A percentile compares a stretch with the other conserved stretches of the same genome.
Conservation (phyloP, 2,888 invertebrate species). For the Rhorus exstirpatorius region DNA sequence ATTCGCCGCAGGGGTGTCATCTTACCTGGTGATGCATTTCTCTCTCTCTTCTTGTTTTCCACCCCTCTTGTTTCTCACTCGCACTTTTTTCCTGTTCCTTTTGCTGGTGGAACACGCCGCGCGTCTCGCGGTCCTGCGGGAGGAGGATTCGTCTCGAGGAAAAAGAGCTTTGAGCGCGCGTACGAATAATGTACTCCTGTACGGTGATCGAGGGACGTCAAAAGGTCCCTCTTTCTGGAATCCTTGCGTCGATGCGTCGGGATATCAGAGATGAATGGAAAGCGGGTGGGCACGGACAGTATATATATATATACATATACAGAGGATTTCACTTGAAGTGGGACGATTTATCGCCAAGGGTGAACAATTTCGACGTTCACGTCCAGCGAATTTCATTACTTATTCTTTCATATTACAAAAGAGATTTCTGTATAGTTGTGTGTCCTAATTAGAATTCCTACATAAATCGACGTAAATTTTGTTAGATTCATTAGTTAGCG, state of each 20-base stretch:
- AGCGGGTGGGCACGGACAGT: constrained; percentile 67
- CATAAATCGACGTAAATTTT: too few species aligned
- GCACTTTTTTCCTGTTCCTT: constrained; percentile 14
- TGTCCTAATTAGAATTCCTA: too few species aligned
- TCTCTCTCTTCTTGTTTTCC: constrained; percentile 21
- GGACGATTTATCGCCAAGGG: background rate
- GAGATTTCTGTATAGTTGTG: too few species aligned
- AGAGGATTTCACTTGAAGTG: too few species aligned
- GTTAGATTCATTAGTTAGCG: too few species aligned
- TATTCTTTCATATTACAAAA: too few species aligned
- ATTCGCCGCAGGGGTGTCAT: constrained; percentile 82
- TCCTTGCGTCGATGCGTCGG: constrained; percentile 47
- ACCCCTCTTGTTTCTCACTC: background rate
- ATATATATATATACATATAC: constrained; percentile 9
- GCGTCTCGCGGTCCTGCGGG: background rate
- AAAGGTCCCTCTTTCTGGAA: background rate
- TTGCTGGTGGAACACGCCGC: background rate
- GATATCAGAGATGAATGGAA: constrained; percentile 80
- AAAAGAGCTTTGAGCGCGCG: constrained; percentile 13
- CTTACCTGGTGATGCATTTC: constrained; percentile 77
- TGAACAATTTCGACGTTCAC: background rate
- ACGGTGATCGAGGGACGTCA: constrained; percentile 5
- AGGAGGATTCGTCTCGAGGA: background rate
- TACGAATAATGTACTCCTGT: constrained; percentile 18
- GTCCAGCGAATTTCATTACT: too few species aligned